Conservation (phyloP, 2,888 invertebrate species). For the Latrodectus hesperus region DNA sequence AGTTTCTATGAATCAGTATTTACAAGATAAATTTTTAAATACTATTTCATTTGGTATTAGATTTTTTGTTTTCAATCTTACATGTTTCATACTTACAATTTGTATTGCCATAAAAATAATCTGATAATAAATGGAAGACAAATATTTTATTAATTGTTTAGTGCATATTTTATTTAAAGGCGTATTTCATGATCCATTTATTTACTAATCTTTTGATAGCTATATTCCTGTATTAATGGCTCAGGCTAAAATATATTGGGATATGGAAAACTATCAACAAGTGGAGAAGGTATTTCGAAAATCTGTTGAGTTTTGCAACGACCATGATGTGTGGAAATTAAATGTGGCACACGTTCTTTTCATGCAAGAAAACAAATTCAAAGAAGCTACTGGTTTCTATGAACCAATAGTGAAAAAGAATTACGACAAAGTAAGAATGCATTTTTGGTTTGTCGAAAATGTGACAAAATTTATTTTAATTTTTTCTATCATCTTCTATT, state of each 20-base stretch:
- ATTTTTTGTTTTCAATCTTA: neutral
- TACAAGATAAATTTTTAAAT: neutral
- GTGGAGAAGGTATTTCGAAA: slow-evolving; percentile 98
- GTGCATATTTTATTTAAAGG: no score
- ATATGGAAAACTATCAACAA: slow-evolving; percentile 93
- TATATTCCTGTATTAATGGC: slow-evolving; percentile 99
- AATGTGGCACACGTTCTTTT: slow-evolving; percentile 99
- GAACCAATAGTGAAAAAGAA: slow-evolving; percentile 97
- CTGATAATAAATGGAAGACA: no score
- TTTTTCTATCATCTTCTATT: no score
- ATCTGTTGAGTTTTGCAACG: slow-evolving; percentile 98
- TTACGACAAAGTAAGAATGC: slow-evolving; percentile 81
- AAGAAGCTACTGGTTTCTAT: slow-evolving; percentile 97
- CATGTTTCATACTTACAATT: no score
- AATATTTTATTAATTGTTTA: no score
- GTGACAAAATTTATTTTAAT: no score
- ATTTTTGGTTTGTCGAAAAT: no score
- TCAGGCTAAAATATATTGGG: slow-evolving; percentile 99
- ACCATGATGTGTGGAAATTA: slow-evolving; percentile 96
- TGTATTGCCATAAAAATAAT: no score
- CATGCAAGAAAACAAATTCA: slow-evolving; percentile 99
- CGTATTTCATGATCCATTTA: neutral
- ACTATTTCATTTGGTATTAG: neutral
- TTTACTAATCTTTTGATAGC: slow-evolving; percentile 75
- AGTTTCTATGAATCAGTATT: neutral